Base-by-base conservation (phyloP, 2,113 vertebrate species). In the Diadophis punctatus region DNA sequence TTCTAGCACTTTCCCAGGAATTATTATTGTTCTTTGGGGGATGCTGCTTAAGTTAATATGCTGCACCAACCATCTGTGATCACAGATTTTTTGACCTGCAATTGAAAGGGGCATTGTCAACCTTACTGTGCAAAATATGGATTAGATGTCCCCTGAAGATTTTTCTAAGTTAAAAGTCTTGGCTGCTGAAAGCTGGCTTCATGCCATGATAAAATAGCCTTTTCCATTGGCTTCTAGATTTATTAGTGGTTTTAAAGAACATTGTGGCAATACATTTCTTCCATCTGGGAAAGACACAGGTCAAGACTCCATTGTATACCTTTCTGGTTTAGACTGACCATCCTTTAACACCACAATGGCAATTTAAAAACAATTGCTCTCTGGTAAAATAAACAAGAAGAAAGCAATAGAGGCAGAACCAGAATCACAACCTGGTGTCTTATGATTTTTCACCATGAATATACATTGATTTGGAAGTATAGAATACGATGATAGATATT, bases 81-180 rank as follows among this genome's bases (percentile, higher is more conserved):
- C 80, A 74, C 80, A 90, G 90, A 92, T 63, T 49, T 49, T 30
- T 85, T 90, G 90, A 91, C 63, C 53, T 0, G 1, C 94, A 58
- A 86, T 14, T 90, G 23, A 89, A 90, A 95, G 95, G 63, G 2
- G 10, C 51, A 91, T 58, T 53, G 8, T 84, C 63, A 86, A 80
- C 56, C 90, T 90, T 89, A 91, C 49, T 0, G 68, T 51, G 52
- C 52, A 94, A 95, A 55, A 49, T 86, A 48, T 60, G 60, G 63
- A 92, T 95, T 86, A 52, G 80, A 51, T 86, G 46, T 90, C 22
- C n/a, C 34, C 55, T 86, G 88, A 89, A 92, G 86, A 56, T 34
- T 58, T 80, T 46, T 89, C 68, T 56, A 48, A 89, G 84, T 10
- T 90, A 52, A 14, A 58, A 58, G 18, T 85, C 43, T 48, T 89